phyloP scores from a whole-genome alignment of 2,113 vertebrate species.

The Lamprotornis superbus region DNA sequence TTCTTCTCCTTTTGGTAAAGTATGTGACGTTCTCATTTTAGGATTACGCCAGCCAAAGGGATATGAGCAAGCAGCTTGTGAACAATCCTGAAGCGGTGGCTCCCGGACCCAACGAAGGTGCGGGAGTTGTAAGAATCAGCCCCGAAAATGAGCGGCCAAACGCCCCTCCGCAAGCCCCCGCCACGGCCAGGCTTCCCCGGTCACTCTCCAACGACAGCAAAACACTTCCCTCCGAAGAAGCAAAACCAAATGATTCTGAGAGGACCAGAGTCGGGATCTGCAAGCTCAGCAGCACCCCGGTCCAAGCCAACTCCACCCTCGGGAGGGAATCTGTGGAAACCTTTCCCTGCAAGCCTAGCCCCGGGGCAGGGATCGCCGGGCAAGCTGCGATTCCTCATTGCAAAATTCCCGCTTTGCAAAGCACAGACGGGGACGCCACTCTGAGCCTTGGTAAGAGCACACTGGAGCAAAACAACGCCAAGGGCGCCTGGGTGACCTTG shows the following conservation, averaged over 20 bases:
- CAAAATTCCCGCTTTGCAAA: conserved; percentile 80
- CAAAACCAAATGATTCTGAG: conserved; percentile 78
- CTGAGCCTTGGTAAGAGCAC: conserved; percentile 79
- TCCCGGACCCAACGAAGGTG: conserved; percentile 70
- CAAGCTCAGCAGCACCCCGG: conserved; percentile 71
- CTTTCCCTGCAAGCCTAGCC: conserved; percentile 37
- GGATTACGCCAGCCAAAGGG: conserved; percentile 83
- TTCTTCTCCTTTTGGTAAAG: neutral
- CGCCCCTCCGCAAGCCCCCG: conserved; percentile 41
- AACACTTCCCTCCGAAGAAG: conserved; percentile 75
- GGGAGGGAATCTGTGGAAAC: conserved; percentile 76
- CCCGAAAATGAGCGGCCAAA: conserved; percentile 72
- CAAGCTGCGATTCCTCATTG: conserved; percentile 64
- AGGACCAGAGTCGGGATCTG: conserved; percentile 83
- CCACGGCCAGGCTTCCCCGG: conserved; percentile 47
- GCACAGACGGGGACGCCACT: conserved; percentile 60
- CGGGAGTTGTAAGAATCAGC: conserved; percentile 70
- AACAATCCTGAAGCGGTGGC: conserved; percentile 71
- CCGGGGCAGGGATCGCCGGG: conserved; percentile 20
- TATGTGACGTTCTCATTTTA: conserved; percentile 72
- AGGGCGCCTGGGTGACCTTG: conserved; percentile 86
- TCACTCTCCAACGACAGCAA: conserved; percentile 79
- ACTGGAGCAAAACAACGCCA: conserved; percentile 83
- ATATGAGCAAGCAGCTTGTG: conserved; percentile 82
- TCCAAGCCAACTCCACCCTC: conserved; percentile 69